Percentiles rank a stretch among this genome's conserved stretches.
phyloP scores from a whole-genome alignment of 2,888 invertebrate species.

The Orthosia gracilis region DNA sequence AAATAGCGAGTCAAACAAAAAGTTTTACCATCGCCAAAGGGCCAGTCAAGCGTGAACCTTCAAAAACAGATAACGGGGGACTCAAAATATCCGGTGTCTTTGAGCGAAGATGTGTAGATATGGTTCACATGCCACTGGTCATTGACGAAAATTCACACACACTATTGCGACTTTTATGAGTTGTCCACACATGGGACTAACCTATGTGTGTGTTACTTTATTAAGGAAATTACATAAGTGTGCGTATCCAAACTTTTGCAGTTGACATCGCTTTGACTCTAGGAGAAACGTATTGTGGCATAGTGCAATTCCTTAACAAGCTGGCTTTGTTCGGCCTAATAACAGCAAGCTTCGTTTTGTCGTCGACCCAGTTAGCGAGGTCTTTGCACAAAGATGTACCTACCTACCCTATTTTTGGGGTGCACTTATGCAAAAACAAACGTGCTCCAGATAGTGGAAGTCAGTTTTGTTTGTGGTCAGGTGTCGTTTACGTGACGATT shows the following conservation, averaged over 20 bases:
- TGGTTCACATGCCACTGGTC: conserved; percentile 59
- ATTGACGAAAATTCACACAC: conserved; percentile 49
- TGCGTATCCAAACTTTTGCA: conserved; percentile 20
- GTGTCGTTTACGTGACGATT: conserved; percentile 60
- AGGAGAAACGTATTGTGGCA: conserved; percentile 31
- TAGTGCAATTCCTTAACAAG: conserved; percentile 69
- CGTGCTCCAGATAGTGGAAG: conserved; percentile 69
- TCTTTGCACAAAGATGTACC: conserved; percentile 61
- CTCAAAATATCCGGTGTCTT: conserved; percentile 72
- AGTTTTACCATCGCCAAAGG: conserved; percentile 77
- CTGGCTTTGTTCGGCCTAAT: conserved; percentile 73
- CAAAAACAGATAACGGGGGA: conserved; percentile 74
- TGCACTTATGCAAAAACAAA: conserved; percentile 76
- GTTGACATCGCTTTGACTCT: conserved; percentile 30
- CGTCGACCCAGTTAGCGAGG: conserved; percentile 73
- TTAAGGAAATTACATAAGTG: conserved; percentile 15
- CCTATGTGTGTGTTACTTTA: conserved; percentile 4
- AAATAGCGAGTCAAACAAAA: conserved; percentile 77
- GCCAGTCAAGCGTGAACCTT: conserved; percentile 78
- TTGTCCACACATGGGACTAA: neutral
- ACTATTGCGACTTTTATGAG: conserved; percentile 23
- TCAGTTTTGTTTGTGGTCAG: conserved; percentile 62
- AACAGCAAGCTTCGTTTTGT: conserved; percentile 70
- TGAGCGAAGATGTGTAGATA: conserved; percentile 58
- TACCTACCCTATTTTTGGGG: conserved; percentile 70